Conservation (phyloP, 1,140 invertebrate genomes). For the Portunus trituberculatus region DNA sequence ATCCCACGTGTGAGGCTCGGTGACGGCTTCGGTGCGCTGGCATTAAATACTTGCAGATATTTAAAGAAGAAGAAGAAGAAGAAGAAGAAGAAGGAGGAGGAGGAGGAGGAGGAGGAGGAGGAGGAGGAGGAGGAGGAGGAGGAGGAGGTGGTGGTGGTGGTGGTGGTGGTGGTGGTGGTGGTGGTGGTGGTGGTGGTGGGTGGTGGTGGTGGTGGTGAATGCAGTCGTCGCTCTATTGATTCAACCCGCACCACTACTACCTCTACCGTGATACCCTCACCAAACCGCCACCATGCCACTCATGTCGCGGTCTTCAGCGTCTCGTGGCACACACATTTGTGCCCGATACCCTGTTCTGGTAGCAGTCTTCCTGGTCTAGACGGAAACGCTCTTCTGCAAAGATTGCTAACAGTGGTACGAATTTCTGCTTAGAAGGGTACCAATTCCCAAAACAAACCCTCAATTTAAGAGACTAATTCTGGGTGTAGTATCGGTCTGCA, state of each 20-base stretch:
- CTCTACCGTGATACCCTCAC: slow-evolving; percentile 37
- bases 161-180: neutral
- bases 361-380: too few relatives aligned
- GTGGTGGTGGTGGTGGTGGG: neutral
- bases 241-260: slow-evolving; percentile 51
- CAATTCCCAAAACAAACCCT: too few relatives aligned
- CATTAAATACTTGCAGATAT: neutral
- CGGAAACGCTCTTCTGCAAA: neutral
- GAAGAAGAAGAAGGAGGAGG: neutral
- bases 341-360: too few relatives aligned
- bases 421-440: neutral
- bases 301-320: too few relatives aligned
- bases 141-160: neutral
- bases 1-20: too few relatives aligned
- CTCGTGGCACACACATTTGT: too few relatives aligned
- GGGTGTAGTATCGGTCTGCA: too few relatives aligned
- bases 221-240: slow-evolving; percentile 55
- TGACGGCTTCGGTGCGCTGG: too few relatives aligned
- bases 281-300: neutral
- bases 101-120: neutral
- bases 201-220: neutral
- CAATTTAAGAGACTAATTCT: too few relatives aligned
- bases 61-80: too few relatives aligned
- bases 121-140: neutral
- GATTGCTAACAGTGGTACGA: neutral